These are phyloP conservation scores for Micromesistius poutassou DNA, from an alignment of 2,797 vertebrate species.

Conservation along the genomic window DNA sequence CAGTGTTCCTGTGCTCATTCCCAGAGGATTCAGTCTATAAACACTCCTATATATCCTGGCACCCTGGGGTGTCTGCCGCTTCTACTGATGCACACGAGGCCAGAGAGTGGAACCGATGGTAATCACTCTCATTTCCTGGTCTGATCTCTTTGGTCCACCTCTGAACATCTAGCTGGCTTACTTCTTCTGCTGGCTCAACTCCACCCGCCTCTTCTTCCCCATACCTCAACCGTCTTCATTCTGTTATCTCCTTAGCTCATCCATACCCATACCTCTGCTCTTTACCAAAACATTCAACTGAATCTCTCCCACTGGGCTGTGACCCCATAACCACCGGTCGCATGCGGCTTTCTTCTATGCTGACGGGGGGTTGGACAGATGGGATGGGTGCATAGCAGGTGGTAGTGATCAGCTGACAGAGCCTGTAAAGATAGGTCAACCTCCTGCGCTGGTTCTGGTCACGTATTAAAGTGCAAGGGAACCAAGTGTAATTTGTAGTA, in stretches of 20 bases:
- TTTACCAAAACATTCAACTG: not conserved
- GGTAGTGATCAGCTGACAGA: not conserved
- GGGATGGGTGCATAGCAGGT: conserved; percentile 26
- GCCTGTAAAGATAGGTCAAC: conserved; percentile 6
- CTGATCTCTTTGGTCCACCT: no score
- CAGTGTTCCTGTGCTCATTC: conserved; percentile 16
- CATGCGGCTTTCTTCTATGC: conserved; percentile 45
- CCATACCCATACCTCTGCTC: not conserved
- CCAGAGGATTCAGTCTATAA: conserved; percentile 15
- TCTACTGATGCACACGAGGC: conserved; percentile 14
- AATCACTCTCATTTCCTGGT: conserved; percentile 31
- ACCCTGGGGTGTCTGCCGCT: conserved; percentile 30
- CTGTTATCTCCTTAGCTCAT: conserved; percentile 30
- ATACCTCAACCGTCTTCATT: no score
- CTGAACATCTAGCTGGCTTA: no score
- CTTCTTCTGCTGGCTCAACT: no score
- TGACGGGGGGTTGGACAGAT: conserved; percentile 30
- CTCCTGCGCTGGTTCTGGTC: conserved; percentile 47
- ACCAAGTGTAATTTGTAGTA: not conserved
- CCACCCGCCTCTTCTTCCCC: no score
- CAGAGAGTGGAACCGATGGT: conserved; percentile 18
- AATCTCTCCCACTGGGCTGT: conserved; percentile 36
- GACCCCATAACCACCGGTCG: conserved; percentile 44
- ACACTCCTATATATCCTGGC: conserved; percentile 21
- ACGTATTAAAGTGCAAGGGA: conserved; percentile 31